phyloP scores from a whole-genome alignment of 2,888 invertebrate species.

The Hyposoter didymator region DNA sequence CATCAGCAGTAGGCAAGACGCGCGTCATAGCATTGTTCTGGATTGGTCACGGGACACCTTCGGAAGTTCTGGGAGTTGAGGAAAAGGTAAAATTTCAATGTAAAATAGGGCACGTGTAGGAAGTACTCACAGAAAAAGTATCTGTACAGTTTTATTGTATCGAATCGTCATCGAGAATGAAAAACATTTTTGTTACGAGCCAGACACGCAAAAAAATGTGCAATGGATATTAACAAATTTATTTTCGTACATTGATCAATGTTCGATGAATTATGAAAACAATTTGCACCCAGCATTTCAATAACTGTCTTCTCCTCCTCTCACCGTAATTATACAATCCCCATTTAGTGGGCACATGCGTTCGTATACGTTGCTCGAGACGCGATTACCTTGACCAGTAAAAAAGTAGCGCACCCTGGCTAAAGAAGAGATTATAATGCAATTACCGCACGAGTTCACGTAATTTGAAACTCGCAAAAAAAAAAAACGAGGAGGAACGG shows the following conservation, averaged over 20 bases:
- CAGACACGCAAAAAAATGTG: background rate
- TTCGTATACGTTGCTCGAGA: background rate
- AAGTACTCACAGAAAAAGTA: background rate
- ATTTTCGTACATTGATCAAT: background rate
- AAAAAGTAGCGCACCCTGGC: background rate
- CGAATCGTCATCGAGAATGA: background rate
- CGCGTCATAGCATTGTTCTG: conserved; percentile 70
- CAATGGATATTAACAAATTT: background rate
- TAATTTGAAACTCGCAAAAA: conserved; percentile 1
- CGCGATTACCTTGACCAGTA: conserved; percentile 8
- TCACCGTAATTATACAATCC: background rate
- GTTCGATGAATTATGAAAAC: background rate
- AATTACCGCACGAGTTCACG: conserved; percentile 24
- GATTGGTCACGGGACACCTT: conserved; percentile 69
- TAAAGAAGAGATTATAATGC: conserved; percentile 35
- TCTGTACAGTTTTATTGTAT: background rate
- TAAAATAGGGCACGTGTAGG: conserved; percentile 15
- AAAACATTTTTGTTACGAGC: background rate
- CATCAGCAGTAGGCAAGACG: conserved; percentile 24
- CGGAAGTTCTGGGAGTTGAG: conserved; percentile 44
- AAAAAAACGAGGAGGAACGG: conserved; percentile 23
- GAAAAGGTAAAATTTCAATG: conserved; percentile 30
- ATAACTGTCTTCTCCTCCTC: background rate
- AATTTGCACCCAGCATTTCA: background rate
- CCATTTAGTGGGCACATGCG: background rate